A percentile compares a stretch with the other conserved stretches of the same genome.
Conservation (phyloP, 2,888 invertebrate species). For the Hoplodrina blanda region DNA sequence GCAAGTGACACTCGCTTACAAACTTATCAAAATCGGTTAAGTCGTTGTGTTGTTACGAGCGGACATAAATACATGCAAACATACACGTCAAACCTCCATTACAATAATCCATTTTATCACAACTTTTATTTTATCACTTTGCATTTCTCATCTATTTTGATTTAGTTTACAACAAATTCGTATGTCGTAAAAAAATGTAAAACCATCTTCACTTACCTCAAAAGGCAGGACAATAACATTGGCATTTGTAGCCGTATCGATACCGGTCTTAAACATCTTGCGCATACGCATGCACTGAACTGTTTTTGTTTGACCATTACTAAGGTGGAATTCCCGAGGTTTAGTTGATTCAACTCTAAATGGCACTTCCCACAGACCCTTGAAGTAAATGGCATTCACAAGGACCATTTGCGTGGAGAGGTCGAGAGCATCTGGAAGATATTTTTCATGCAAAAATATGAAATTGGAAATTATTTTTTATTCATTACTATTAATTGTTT, state of each 20-base stretch:
- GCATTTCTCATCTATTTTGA: background rate
- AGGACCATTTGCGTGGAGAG: slow-evolving; percentile 91
- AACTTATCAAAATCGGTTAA: no score
- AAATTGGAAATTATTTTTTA: no score
- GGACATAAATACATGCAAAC: no score
- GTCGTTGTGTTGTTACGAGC: no score
- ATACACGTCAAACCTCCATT: no score
- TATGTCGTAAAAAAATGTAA: background rate
- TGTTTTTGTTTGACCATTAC: slow-evolving; percentile 78
- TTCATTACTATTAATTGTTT: no score
- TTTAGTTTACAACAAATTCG: background rate
- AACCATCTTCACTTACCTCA: slow-evolving; percentile 83
- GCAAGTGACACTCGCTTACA: no score
- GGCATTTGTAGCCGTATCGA: slow-evolving; percentile 89
- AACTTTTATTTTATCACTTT: background rate
- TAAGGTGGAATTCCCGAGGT: slow-evolving; percentile 88
- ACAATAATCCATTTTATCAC: no score
- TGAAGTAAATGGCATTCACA: slow-evolving; percentile 93
- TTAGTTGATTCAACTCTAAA: slow-evolving; percentile 91
- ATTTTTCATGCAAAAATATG: background rate
- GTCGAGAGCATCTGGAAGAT: slow-evolving; percentile 83
- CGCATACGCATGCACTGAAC: slow-evolving; percentile 92
- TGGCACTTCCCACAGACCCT: slow-evolving; percentile 92
- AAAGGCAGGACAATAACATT: slow-evolving; percentile 92
- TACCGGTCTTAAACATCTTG: slow-evolving; percentile 88